A percentile compares a stretch with the other conserved stretches of the same genome.
Evolutionary conservation across 2,888 invertebrate genomes (phyloP).

Genomic region (Drosophila mulleri): DNA sequence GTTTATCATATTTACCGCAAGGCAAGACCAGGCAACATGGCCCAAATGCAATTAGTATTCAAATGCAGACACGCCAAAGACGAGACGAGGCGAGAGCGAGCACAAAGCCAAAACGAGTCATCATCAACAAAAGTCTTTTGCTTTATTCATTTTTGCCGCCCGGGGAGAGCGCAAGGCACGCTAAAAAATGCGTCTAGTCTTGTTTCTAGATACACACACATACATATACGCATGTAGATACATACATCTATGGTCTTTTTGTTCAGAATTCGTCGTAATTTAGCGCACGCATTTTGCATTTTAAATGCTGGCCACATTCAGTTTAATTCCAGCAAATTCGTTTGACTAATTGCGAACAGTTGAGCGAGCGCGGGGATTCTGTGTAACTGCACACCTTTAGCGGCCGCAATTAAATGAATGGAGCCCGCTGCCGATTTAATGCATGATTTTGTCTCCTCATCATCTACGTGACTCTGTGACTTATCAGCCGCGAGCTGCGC

Average conservation of each 20-base stretch:
- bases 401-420: slow-evolving; percentile 73
- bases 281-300: slow-evolving; percentile 84
- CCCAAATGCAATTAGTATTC: slow-evolving; percentile 79
- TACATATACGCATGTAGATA: too few relatives aligned
- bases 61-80: slow-evolving; percentile 72
- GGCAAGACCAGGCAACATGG: slow-evolving; percentile 30
- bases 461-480: slow-evolving; percentile 71
- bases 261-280: slow-evolving; percentile 81
- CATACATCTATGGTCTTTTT: neutral
- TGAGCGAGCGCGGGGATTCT: slow-evolving; percentile 46
- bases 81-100: slow-evolving; percentile 37
- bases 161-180: slow-evolving; percentile 45
- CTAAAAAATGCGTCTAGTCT: slow-evolving; percentile 74
- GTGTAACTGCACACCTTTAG: slow-evolving; percentile 68
- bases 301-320: slow-evolving; percentile 74
- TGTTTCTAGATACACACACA: slow-evolving; percentile 13
- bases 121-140: slow-evolving; percentile 57
- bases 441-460: slow-evolving; percentile 67
- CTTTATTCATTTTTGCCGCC: slow-evolving; percentile 45
- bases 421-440: slow-evolving; percentile 62
- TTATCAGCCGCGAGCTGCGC: slow-evolving; percentile 50
- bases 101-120: slow-evolving; percentile 76
- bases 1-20: slow-evolving; percentile 81
- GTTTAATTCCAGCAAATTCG: slow-evolving; percentile 81
- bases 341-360: slow-evolving; percentile 82